phyloP scores from a whole-genome alignment of 2,797 vertebrate genomes.

The Pampus argenteus region DNA sequence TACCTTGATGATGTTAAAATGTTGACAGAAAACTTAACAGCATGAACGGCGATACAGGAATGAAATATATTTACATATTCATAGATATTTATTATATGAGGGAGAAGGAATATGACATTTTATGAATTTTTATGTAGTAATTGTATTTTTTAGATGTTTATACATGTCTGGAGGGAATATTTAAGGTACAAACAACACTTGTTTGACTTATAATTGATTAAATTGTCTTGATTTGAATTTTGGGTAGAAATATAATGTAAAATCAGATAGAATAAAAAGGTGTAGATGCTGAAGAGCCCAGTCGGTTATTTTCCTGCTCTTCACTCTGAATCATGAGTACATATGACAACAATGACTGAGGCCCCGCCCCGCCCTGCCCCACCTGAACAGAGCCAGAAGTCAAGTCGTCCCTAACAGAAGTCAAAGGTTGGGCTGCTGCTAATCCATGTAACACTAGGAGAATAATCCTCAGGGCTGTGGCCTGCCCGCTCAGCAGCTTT shows the following conservation, averaged over 20 bases:
- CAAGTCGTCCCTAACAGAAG: conserved; percentile 71
- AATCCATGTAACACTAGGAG: conserved; percentile 81
- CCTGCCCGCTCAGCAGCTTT: conserved; percentile 46
- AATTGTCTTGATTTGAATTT: no score
- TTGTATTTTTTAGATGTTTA: no score
- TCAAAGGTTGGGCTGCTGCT: conserved; percentile 77
- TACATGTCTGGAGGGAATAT: no score
- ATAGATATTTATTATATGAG: no score
- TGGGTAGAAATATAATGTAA: no score
- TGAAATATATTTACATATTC: no score
- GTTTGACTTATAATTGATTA: no score
- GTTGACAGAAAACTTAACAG: background rate
- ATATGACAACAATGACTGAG: background rate
- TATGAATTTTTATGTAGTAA: no score
- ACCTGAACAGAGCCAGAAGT: conserved; percentile 59
- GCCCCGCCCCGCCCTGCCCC: conserved; percentile 18
- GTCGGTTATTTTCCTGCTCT: background rate
- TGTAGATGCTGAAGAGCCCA: background rate
- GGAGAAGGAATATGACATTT: no score
- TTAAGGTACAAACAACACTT: no score
- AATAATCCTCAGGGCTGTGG: conserved; percentile 74
- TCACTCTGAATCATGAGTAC: conserved; percentile 4
- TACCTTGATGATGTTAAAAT: background rate
- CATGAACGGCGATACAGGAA: no score
- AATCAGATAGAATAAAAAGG: no score